Conservation (phyloP, 2,113 vertebrate species). For the Muntiacus muntjak region DNA sequence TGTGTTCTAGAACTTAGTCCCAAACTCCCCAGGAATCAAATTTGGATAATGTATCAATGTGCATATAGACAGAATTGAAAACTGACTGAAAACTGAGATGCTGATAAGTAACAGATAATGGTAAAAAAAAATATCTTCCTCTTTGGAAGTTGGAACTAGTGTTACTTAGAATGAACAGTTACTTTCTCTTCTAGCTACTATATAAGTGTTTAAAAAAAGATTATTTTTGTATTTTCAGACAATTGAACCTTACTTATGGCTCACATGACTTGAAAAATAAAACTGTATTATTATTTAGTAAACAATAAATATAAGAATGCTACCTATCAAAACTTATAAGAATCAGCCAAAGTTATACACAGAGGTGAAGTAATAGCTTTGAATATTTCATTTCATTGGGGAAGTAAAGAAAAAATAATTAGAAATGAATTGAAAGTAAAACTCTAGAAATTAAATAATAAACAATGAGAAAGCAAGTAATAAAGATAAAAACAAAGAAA, state of each 20-base stretch:
- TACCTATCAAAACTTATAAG: background rate
- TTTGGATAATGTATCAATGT: background rate
- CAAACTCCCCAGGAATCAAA: background rate
- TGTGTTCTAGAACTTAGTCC: background rate
- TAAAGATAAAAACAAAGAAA: background rate
- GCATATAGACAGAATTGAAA: background rate
- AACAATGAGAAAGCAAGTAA: background rate
- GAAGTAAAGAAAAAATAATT: background rate
- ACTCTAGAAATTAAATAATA: background rate
- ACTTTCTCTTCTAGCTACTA: background rate
- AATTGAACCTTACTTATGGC: background rate
- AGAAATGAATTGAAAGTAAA: background rate
- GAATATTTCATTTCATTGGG: background rate
- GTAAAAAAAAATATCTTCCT: background rate
- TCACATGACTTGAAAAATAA: background rate
- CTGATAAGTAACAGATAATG: background rate
- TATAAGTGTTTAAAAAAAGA: background rate
- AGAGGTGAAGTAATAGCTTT: constrained; percentile 44
- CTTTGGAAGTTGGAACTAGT: background rate
- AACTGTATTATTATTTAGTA: background rate
- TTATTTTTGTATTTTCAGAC: background rate
- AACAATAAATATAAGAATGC: background rate
- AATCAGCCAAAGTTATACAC: constrained; percentile 25
- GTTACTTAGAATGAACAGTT: background rate
- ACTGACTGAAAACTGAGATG: background rate